phyloP scores from a whole-genome alignment of 2,888 invertebrate genomes.

The Timema cristinae region DNA sequence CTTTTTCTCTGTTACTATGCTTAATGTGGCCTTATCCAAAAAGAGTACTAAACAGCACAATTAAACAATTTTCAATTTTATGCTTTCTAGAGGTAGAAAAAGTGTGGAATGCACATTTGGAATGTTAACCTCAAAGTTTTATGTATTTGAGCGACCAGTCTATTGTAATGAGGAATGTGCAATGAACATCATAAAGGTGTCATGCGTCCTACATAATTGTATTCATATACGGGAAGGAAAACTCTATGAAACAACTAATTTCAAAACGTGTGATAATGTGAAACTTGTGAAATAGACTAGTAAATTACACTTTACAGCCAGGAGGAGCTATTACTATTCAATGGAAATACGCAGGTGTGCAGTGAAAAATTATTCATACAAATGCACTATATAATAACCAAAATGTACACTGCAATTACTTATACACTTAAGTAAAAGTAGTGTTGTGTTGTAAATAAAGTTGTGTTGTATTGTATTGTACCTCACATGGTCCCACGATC shows the following conservation, averaged over 20 bases:
- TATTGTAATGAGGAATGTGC: neutral
- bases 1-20: slow-evolving; percentile 24
- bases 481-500: too few relatives aligned
- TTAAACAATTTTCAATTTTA: slow-evolving; percentile 14
- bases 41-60: slow-evolving; percentile 14
- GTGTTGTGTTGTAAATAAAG: neutral
- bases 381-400: too few relatives aligned
- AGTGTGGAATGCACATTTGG: slow-evolving; percentile 26
- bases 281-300: neutral
- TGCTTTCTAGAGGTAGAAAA: slow-evolving; percentile 26
- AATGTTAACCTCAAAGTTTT: slow-evolving; percentile 20
- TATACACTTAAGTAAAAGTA: neutral
- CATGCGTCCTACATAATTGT: slow-evolving; percentile 1
- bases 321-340: slow-evolving; percentile 3
- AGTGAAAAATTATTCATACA: neutral
- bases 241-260: slow-evolving; percentile 2
- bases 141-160: slow-evolving; percentile 15
- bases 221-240: neutral
- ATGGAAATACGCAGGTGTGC: neutral
- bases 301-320: slow-evolving; percentile 1
- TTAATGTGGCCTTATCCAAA: slow-evolving; percentile 24
- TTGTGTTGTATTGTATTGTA: too few relatives aligned
- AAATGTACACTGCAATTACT: too few relatives aligned
- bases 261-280: neutral
- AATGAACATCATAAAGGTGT: slow-evolving; percentile 11